A percentile compares a stretch with the other conserved stretches of the same genome.
Evolutionary conservation across 2,113 vertebrate genomes (phyloP).

Genomic region (Ibidorhyncha struthersii): DNA sequence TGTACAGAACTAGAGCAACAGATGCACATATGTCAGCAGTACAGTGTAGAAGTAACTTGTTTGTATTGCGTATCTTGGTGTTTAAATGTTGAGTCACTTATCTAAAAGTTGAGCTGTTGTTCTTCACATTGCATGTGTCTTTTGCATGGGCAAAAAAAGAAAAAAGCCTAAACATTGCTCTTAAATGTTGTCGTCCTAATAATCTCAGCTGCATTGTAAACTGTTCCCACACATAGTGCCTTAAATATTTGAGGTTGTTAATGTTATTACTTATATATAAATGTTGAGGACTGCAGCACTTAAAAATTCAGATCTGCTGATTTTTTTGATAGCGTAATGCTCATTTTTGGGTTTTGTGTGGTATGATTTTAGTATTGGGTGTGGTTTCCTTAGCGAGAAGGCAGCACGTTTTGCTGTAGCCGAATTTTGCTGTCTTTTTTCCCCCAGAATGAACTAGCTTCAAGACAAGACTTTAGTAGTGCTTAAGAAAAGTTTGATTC

Average conservation of each 20-base stretch:
- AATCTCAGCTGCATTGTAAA: slow-evolving; percentile 97
- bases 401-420: slow-evolving; percentile 90
- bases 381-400: slow-evolving; percentile 79
- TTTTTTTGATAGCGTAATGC: slow-evolving; percentile 86
- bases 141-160: slow-evolving; percentile 92
- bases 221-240: slow-evolving; percentile 99
- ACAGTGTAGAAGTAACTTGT: slow-evolving; percentile 89
- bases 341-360: slow-evolving; percentile 85
- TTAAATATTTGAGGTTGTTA: slow-evolving; percentile 99
- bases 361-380: slow-evolving; percentile 88
- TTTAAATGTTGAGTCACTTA: slow-evolving; percentile 94
- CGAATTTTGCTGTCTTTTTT: slow-evolving; percentile 82
- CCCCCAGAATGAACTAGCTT: slow-evolving; percentile 86
- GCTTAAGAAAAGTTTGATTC: slow-evolving; percentile 91
- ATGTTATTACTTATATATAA: slow-evolving; percentile 97
- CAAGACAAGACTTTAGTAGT: slow-evolving; percentile 88
- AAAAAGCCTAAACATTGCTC: slow-evolving; percentile 93
- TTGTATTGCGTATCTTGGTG: slow-evolving; percentile 88
- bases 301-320: slow-evolving; percentile 92
- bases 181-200: slow-evolving; percentile 92
- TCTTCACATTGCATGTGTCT: slow-evolving; percentile 99
- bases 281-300: slow-evolving; percentile 99
- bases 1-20: slow-evolving; percentile 91
- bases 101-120: slow-evolving; percentile 82
- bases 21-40: slow-evolving; percentile 90